Evolutionary conservation across 2,888 invertebrate genomes (phyloP).

Genomic region (Brachylomia viminalis): DNA sequence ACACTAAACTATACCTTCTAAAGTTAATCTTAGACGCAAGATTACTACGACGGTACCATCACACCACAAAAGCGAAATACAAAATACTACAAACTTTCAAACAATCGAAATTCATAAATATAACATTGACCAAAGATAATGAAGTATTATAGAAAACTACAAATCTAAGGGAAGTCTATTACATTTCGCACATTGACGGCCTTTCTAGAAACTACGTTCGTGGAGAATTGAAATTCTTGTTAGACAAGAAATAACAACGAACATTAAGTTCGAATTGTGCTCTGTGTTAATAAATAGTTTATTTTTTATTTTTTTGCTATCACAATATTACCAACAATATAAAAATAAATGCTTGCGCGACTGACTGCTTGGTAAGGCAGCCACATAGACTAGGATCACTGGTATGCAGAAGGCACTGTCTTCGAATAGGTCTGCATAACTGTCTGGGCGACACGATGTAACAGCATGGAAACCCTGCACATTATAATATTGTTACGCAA

Average conservation of each 20-base stretch:
- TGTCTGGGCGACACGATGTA: slow-evolving; percentile 35
- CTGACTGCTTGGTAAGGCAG: slow-evolving; percentile 81
- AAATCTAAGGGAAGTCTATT: slow-evolving; percentile 67
- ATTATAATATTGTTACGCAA: slow-evolving; percentile 65
- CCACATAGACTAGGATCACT: slow-evolving; percentile 88
- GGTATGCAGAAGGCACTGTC: slow-evolving; percentile 87
- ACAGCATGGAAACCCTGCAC: slow-evolving; percentile 30
- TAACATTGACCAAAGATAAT: slow-evolving; percentile 59
- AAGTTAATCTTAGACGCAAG: slow-evolving; percentile 86
- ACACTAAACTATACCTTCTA: slow-evolving; percentile 81
- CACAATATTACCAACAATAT: slow-evolving; percentile 85
- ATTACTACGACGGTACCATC: slow-evolving; percentile 86
- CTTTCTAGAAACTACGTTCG: slow-evolving; percentile 68
- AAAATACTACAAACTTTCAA: slow-evolving; percentile 65
- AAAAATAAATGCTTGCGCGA: slow-evolving; percentile 90
- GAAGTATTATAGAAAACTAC: slow-evolving; percentile 65
- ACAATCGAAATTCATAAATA: slow-evolving; percentile 63
- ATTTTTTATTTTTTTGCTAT: slow-evolving; percentile 75
- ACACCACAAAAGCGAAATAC: slow-evolving; percentile 72
- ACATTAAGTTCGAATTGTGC: slow-evolving; percentile 73
- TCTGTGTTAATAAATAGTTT: slow-evolving; percentile 76
- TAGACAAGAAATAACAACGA: slow-evolving; percentile 76
- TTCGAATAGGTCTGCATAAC: slow-evolving; percentile 61
- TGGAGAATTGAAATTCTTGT: slow-evolving; percentile 74
- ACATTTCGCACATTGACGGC: slow-evolving; percentile 63